Percentiles rank a stretch among this genome's conserved stretches.
Evolutionary conservation across 2,888 invertebrate genomes (phyloP).

Genomic region (Perithous albicinctus): DNA sequence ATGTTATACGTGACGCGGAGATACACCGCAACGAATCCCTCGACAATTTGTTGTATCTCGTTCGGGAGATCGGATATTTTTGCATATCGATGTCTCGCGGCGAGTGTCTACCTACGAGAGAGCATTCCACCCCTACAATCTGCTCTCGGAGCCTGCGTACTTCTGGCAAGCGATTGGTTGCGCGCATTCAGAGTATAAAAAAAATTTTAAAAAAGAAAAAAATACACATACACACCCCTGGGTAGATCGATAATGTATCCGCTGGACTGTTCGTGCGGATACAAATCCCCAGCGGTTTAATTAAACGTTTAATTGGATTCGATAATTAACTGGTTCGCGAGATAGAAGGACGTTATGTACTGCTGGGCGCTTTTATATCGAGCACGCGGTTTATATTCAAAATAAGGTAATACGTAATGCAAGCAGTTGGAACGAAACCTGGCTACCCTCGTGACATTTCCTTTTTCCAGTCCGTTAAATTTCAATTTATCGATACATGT

Average conservation of each 20-base stretch:
- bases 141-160: neutral
- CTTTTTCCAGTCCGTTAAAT: too few relatives aligned
- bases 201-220: neutral
- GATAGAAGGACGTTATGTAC: slow-evolving; percentile 14
- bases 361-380: slow-evolving; percentile 33
- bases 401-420: too few relatives aligned
- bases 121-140: slow-evolving; percentile 1
- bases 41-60: slow-evolving; percentile 63
- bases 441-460: too few relatives aligned
- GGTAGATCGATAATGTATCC: slow-evolving; percentile 52
- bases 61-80: slow-evolving; percentile 46
- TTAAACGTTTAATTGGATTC: slow-evolving; percentile 67
- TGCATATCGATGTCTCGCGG: slow-evolving; percentile 32
- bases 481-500: too few relatives aligned
- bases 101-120: neutral
- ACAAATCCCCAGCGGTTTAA: slow-evolving; percentile 52
- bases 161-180: neutral
- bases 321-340: slow-evolving; percentile 57
- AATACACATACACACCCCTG: too few relatives aligned
- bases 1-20: slow-evolving; percentile 49
- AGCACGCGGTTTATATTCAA: too few relatives aligned
- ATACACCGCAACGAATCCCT: slow-evolving; percentile 51
- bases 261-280: slow-evolving; percentile 35
- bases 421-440: too few relatives aligned
- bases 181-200: neutral